phyloP scores from a whole-genome alignment of 2,797 vertebrate species.

The Gadopsis marmoratus region DNA sequence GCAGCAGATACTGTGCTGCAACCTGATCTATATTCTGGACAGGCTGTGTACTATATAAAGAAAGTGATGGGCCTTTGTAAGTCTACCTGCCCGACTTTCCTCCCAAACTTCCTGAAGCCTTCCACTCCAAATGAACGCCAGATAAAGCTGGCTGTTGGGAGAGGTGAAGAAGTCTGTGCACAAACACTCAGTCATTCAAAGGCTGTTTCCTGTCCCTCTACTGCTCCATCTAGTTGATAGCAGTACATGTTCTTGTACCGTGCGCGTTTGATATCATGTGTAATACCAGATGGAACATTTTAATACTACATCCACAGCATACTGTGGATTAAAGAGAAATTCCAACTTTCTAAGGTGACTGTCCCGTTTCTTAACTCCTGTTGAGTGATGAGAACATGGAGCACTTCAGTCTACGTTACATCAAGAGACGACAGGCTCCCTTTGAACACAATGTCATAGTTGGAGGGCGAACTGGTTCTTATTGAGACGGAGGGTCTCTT shows the following conservation, averaged over 20 bases:
- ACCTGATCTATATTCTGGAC: constrained; percentile 84
- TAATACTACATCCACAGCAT: neutral
- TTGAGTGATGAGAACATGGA: neutral
- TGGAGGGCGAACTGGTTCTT: too few species aligned
- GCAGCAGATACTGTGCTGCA: constrained; percentile 66
- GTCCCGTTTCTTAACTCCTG: neutral
- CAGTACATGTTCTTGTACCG: constrained; percentile 6
- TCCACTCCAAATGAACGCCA: constrained; percentile 42
- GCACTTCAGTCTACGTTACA: neutral
- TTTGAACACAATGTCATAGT: neutral
- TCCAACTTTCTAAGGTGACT: neutral
- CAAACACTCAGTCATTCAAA: constrained; percentile 44
- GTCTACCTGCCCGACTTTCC: constrained; percentile 77
- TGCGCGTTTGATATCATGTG: constrained; percentile 36
- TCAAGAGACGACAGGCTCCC: neutral
- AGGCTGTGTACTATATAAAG: constrained; percentile 80
- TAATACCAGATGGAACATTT: constrained; percentile 32
- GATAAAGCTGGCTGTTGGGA: constrained; percentile 67
- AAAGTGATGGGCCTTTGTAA: constrained; percentile 71
- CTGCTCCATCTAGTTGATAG: constrained; percentile 27
- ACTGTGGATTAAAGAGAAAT: neutral
- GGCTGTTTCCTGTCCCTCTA: constrained; percentile 21
- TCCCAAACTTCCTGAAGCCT: constrained; percentile 72
- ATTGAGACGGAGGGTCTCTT: neutral
- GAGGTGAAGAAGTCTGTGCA: constrained; percentile 46